Conservation (phyloP, 2,888 invertebrate genomes). For the Rhorus exstirpatorius region DNA sequence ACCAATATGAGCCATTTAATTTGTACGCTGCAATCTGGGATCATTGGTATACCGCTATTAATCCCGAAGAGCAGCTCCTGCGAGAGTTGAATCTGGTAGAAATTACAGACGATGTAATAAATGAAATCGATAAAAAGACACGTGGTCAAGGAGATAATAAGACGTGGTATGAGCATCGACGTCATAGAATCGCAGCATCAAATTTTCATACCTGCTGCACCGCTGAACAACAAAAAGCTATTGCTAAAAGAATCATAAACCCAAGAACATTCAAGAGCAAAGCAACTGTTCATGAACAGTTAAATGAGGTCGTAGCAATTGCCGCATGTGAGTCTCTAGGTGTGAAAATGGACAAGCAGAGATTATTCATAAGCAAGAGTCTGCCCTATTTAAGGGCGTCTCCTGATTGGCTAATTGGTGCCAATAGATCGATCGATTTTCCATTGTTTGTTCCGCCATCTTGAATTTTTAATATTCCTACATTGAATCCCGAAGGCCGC, state of each 20-base stretch:
- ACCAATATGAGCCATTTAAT: slow-evolving; percentile 40
- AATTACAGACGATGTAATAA: slow-evolving; percentile 1
- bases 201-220: slow-evolving; percentile 21
- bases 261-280: slow-evolving; percentile 36
- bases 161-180: slow-evolving; percentile 29
- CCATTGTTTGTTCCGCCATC: too few relatives aligned
- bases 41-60: slow-evolving; percentile 33
- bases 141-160: slow-evolving; percentile 21
- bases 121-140: slow-evolving; percentile 32
- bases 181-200: slow-evolving; percentile 27
- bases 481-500: too few relatives aligned
- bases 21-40: slow-evolving; percentile 48
- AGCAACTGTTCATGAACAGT: slow-evolving; percentile 21
- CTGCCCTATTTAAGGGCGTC: background rate
- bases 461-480: too few relatives aligned
- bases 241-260: slow-evolving; percentile 6
- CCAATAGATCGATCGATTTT: too few relatives aligned
- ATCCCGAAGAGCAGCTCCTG: slow-evolving; percentile 26
- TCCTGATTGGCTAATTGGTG: background rate
- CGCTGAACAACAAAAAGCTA: slow-evolving; percentile 1
- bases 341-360: background rate
- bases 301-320: slow-evolving; percentile 5
- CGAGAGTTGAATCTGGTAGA: background rate
- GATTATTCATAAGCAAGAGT: background rate
- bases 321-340: background rate